These are phyloP conservation scores for Typhlichthys subterraneus DNA, from an alignment of 2,797 vertebrate species.

Conservation along the genomic window DNA sequence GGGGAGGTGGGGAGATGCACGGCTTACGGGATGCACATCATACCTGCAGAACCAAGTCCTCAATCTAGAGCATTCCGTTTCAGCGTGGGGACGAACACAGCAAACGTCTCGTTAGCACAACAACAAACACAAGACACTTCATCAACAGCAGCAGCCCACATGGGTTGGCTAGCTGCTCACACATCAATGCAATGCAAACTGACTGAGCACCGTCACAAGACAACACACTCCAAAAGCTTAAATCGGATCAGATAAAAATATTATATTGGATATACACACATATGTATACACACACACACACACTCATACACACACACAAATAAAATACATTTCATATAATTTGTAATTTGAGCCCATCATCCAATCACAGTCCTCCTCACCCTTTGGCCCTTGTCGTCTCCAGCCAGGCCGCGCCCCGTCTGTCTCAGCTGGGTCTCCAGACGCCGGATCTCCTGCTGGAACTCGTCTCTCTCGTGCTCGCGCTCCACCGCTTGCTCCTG, in stretches of 20 bases:
- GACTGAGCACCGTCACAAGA: not conserved
- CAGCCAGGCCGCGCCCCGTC: conserved; percentile 58
- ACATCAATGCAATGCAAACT: no score
- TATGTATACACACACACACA: no score
- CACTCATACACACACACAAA: no score
- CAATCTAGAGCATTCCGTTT: conserved; percentile 80
- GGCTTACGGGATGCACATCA: conserved; percentile 54
- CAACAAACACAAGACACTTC: conserved; percentile 39
- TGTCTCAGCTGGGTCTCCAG: conserved; percentile 85
- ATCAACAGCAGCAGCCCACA: not conserved
- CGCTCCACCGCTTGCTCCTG: conserved; percentile 94
- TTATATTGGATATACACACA: no score
- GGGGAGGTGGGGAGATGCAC: conserved; percentile 36
- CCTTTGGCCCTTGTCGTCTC: conserved; percentile 65
- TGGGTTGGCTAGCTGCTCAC: no score
- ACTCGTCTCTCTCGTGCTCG: conserved; percentile 97
- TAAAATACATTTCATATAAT: no score
- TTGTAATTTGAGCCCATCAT: not conserved
- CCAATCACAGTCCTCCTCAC: conserved; percentile 34
- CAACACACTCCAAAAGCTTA: not conserved
- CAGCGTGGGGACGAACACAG: conserved; percentile 65
- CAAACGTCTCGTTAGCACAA: conserved; percentile 49
- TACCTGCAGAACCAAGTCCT: conserved; percentile 85
- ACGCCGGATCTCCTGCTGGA: conserved; percentile 92
- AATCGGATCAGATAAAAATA: no score